Base-by-base conservation (phyloP, 2,888 invertebrate genomes). In the Leptopilina syphax region DNA sequence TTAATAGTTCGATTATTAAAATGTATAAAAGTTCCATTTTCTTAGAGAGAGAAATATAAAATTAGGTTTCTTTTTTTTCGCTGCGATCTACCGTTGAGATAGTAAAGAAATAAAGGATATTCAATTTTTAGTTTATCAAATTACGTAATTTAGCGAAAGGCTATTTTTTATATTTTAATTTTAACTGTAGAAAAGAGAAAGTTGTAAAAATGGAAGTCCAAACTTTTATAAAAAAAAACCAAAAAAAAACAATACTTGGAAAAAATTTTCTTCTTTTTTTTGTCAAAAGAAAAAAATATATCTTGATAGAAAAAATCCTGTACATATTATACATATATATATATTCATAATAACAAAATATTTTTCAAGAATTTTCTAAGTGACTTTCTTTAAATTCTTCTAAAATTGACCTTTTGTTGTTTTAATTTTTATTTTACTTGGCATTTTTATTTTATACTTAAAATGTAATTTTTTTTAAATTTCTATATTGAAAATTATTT, bases 121-220 rank as follows among this genome's bases (percentile, higher is more conserved):
- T 67, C 34, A 54, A 7, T 70, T 34, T 34, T 70, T 70, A 54
- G 70, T 34, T 57, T n/a, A 27, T 27, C n/a, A 70, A 73, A 73
- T 57, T 73, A 34, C 57, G n/a, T 34, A 73, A 73, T 13, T 34
- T 57, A 57, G 13, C 54, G 34, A 73, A 50, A 57, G 8, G 54
- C 57, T 57, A 73, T 73, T 73, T 73, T 73, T 27, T 57, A 73
- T 57, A 73, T 73, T 54, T 54, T 73, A 57, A 73, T 73, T 73
- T 73, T 73, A 73, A 57, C 34, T 73, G 73, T 73, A 57, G 54
- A 57, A 73, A 68, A n/a, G 12, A 54, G n/a, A n/a, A 73, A 54
- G 54, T 34, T 73, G 27, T 73, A 54, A 7, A 50, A 68, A 50
- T 54, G 27, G 57, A n/a, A 73, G 63, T 63, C n/a, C 8, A 63